Evolutionary conservation across 1,140 invertebrate genomes (phyloP).

Genomic region (Calephelis virginiensis): DNA sequence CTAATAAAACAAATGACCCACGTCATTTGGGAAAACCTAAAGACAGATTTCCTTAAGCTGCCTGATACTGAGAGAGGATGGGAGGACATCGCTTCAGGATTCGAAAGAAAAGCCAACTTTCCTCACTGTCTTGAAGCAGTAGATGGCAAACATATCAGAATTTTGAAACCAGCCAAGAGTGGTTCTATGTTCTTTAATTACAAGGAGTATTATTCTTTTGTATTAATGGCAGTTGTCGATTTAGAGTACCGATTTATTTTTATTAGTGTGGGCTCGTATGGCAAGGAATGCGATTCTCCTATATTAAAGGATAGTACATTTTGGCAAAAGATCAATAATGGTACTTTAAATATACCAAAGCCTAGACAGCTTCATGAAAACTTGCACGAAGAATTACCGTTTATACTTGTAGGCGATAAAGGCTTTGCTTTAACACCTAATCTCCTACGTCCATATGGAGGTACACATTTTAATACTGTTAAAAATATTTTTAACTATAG

Average conservation of each 20-base stretch:
- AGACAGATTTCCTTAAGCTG: conserved; percentile 11
- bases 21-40: conserved; percentile 35
- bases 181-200: too few species aligned
- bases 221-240: too few species aligned
- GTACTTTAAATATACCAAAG: conserved; percentile 30
- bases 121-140: conserved; percentile 7
- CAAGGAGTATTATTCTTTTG: too few species aligned
- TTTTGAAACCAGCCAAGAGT: too few species aligned
- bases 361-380: conserved; percentile 34
- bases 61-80: conserved; percentile 29
- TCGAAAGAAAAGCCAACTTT: conserved; percentile 25
- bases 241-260: too few species aligned
- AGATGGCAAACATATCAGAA: conserved; percentile 24
- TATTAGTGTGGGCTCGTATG: too few species aligned
- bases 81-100: conserved; percentile 22
- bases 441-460: conserved; percentile 51
- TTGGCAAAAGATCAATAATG: conserved; percentile 32
- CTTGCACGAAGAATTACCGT: conserved; percentile 31
- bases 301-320: conserved; percentile 49
- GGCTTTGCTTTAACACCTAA: conserved; percentile 15
- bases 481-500: conserved; percentile 58
- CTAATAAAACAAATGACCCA: conserved; percentile 33
- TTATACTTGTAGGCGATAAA: conserved; percentile 26
- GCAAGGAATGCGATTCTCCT: conserved; percentile 28
- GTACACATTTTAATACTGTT: conserved; percentile 34